Evolutionary conservation across 2,113 vertebrate genomes (phyloP).

Genomic region (Pavo muticus): DNA sequence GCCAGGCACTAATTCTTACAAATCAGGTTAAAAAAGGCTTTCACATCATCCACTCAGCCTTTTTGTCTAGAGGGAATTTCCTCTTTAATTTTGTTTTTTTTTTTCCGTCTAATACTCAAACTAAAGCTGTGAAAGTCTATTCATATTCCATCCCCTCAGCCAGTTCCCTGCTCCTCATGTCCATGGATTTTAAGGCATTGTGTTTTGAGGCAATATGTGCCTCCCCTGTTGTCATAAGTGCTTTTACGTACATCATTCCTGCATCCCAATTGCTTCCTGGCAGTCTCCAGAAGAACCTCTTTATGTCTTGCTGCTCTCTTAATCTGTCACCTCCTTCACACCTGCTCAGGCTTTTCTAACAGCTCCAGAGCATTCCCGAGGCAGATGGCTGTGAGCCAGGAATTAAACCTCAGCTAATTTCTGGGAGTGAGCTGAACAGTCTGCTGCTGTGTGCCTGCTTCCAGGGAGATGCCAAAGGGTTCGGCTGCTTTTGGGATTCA

Average conservation of each 20-base stretch:
- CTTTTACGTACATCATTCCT: conserved; percentile 62
- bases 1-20: neutral
- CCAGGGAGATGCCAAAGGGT: neutral
- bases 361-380: conserved; percentile 46
- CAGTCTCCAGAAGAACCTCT: conserved; percentile 46
- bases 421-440: neutral
- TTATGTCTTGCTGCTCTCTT: conserved; percentile 50
- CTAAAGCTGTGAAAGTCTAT: neutral
- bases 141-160: conserved; percentile 4
- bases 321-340: conserved; percentile 66
- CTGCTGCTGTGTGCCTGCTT: neutral
- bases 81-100: neutral
- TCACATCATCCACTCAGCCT: neutral
- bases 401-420: conserved; percentile 53
- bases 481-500: neutral
- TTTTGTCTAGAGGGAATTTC: neutral
- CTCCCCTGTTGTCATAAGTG: conserved; percentile 30
- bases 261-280: conserved; percentile 61
- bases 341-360: conserved; percentile 59
- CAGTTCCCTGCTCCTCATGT: neutral
- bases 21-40: neutral
- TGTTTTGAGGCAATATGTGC: conserved; percentile 9
- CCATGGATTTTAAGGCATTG: neutral
- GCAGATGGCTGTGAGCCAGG: conserved; percentile 21
- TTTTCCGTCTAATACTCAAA: neutral